Evolutionary conservation across 2,797 vertebrate genomes (phyloP).

Genomic region (Clarias fuscus): DNA sequence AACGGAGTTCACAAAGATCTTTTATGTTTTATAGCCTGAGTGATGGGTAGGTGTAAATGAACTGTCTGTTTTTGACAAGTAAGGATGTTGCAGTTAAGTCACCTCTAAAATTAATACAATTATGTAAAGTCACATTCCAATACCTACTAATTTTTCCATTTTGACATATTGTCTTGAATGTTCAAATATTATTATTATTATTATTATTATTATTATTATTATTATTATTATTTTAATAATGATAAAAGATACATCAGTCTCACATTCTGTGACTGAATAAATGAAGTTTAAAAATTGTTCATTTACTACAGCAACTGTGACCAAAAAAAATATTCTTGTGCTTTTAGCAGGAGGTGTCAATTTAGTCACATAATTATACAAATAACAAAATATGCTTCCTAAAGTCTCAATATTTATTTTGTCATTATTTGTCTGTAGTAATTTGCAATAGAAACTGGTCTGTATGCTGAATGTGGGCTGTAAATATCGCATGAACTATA

Average conservation of each 20-base stretch:
- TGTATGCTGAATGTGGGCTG: not conserved
- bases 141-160: not conserved
- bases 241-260: not conserved
- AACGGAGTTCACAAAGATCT: not conserved
- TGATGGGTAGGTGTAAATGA: not conserved
- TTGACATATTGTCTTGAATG: not conserved
- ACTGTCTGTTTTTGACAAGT: conserved; percentile 2
- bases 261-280: not conserved
- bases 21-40: not conserved
- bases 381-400: not conserved
- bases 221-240: not conserved
- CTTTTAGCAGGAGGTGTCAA: not conserved
- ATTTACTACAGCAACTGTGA: not conserved
- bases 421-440: not conserved
- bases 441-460: not conserved
- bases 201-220: not conserved
- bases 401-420: not conserved
- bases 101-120: not conserved
- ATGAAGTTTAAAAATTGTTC: not conserved
- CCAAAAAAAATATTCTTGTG: not conserved
- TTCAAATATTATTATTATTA: not conserved
- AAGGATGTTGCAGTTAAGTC: not conserved
- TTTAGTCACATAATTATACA: not conserved
- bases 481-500: not conserved
- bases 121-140: not conserved